Conservation (phyloP, 2,888 invertebrate species). For the Coelopa pilipes region DNA sequence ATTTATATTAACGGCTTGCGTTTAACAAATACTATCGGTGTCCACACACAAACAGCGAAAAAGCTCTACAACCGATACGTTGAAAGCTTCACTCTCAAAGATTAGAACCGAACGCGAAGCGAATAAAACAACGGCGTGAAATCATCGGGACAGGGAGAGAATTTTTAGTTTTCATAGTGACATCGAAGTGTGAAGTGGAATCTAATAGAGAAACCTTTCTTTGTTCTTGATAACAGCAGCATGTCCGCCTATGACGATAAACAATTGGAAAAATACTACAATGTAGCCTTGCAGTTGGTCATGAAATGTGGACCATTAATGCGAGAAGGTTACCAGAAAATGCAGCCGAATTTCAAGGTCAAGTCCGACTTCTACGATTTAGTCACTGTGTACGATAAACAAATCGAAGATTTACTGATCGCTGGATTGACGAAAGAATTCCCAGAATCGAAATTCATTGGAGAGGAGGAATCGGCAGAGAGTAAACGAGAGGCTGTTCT, state of each 20-base stretch:
- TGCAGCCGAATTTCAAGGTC: conserved; percentile 57
- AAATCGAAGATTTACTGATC: conserved; percentile 79
- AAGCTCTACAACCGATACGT: background rate
- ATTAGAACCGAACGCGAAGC: background rate
- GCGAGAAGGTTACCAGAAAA: conserved; percentile 58
- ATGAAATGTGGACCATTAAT: conserved; percentile 60
- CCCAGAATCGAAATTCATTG: conserved; percentile 79
- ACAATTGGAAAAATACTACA: conserved; percentile 58
- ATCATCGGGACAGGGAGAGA: conserved; percentile 1
- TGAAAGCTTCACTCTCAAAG: background rate
- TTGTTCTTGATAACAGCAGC: background rate
- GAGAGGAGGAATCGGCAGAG: conserved; percentile 74
- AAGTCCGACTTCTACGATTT: conserved; percentile 77
- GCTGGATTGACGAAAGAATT: conserved; percentile 70
- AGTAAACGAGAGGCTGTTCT: conserved; percentile 63
- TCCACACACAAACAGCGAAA: background rate
- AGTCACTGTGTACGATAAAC: conserved; percentile 82
- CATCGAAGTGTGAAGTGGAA: background rate
- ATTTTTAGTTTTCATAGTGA: conserved; percentile 31
- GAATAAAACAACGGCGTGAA: background rate
- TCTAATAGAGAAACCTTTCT: background rate
- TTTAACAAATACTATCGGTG: background rate
- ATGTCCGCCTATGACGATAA: conserved; percentile 47
- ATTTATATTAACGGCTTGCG: background rate
- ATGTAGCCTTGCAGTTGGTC: conserved; percentile 60